Evolutionary conservation across 2,888 invertebrate genomes (phyloP).

Genomic region (Cephus pulcher): DNA sequence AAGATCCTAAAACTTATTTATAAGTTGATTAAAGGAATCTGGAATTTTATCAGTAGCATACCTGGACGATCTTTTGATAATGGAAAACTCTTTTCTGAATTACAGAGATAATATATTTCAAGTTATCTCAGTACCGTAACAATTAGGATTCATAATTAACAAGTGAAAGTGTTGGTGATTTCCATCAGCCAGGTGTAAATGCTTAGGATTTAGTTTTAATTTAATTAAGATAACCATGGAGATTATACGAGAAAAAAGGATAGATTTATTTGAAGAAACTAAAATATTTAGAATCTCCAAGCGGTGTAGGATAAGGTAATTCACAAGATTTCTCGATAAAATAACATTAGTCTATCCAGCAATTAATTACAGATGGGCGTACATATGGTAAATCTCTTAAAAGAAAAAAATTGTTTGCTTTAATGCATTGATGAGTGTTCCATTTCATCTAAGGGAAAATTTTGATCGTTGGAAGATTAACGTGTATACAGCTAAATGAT

Average conservation of each 20-base stretch:
- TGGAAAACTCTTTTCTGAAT: slow-evolving; percentile 13
- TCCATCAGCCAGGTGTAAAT: slow-evolving; percentile 9
- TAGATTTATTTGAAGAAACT: slow-evolving; percentile 1
- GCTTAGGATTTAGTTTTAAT: slow-evolving; percentile 17
- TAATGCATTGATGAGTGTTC: slow-evolving; percentile 17
- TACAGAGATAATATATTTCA: slow-evolving; percentile 7
- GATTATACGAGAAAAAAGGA: slow-evolving; percentile 11
- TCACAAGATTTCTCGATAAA: slow-evolving; percentile 17
- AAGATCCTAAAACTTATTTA: slow-evolving; percentile 2
- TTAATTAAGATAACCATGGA: slow-evolving; percentile 18
- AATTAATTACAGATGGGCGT: not conserved
- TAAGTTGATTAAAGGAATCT: not conserved
- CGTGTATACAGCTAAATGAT: too few species aligned
- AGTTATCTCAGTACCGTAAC: slow-evolving; percentile 8
- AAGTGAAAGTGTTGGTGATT: slow-evolving; percentile 8
- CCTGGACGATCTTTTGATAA: slow-evolving; percentile 16
- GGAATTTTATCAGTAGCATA: slow-evolving; percentile 4
- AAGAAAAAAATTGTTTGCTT: slow-evolving; percentile 7
- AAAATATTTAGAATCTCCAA: slow-evolving; percentile 5
- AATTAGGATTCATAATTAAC: slow-evolving; percentile 25
- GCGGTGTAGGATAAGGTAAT: slow-evolving; percentile 16
- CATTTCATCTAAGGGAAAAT: slow-evolving; percentile 1
- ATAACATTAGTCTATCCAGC: slow-evolving; percentile 13
- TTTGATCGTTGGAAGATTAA: slow-evolving; percentile 1
- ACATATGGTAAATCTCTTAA: slow-evolving; percentile 8